Conservation (phyloP, 1,140 invertebrate species). For the Drosophila sechellia region DNA sequence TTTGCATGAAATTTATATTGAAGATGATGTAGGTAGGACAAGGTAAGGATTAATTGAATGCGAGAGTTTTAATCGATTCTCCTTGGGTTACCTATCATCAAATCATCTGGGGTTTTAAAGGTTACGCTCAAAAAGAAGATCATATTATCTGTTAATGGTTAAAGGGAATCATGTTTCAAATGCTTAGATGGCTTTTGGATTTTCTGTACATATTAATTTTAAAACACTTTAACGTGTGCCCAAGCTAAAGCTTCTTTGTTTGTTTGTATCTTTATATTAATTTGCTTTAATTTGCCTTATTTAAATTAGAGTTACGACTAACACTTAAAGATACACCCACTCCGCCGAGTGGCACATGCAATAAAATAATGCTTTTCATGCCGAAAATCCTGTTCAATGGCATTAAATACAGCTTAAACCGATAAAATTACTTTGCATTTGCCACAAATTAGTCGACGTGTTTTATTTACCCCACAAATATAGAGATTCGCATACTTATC, state of each 20-base stretch:
- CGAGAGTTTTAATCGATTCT: slow-evolving; percentile 36
- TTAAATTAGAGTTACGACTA: neutral
- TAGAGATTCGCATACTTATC: slow-evolving; percentile 4
- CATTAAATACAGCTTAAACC: slow-evolving; percentile 32
- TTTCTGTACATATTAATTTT: too few relatives aligned
- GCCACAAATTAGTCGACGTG: slow-evolving; percentile 42
- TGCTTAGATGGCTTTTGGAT: too few relatives aligned
- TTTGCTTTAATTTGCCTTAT: neutral
- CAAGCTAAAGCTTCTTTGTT: too few relatives aligned
- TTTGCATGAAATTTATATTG: slow-evolving; percentile 41
- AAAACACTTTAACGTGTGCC: too few relatives aligned
- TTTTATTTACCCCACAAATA: slow-evolving; percentile 5
- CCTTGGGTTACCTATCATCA: neutral
- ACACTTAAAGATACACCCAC: slow-evolving; percentile 14
- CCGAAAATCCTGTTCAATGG: slow-evolving; percentile 34
- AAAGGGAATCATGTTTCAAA: neutral
- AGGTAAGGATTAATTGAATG: slow-evolving; percentile 32
- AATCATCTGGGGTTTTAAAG: slow-evolving; percentile 2
- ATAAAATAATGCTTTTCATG: slow-evolving; percentile 34
- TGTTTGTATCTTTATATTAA: neutral
- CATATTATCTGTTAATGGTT: neutral
- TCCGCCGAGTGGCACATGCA: neutral
- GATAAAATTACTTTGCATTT: slow-evolving; percentile 48
- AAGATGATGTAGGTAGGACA: slow-evolving; percentile 35
- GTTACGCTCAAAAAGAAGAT: neutral